These are phyloP conservation scores for Propithecus deckenii DNA, from an alignment of 2,797 vertebrate species.

Conservation along the genomic window DNA sequence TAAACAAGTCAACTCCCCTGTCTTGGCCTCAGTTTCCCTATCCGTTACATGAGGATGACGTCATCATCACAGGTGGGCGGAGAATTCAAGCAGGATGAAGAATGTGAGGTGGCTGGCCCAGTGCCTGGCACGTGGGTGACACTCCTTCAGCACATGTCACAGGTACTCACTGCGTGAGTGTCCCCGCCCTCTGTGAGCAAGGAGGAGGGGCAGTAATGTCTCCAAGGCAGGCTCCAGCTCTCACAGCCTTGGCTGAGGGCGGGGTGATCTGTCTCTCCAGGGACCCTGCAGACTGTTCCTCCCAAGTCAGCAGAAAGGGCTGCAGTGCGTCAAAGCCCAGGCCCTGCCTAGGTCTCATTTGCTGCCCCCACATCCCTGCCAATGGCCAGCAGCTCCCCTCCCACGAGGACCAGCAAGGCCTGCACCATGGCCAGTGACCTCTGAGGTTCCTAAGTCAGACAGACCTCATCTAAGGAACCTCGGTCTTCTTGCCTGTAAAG, in stretches of 20 bases:
- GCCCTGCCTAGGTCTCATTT: neutral
- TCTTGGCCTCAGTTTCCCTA: neutral
- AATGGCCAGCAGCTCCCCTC: neutral
- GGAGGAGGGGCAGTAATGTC: no score
- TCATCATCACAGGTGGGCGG: neutral
- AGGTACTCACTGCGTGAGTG: neutral
- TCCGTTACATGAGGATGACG: neutral
- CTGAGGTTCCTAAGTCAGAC: neutral
- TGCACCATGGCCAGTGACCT: neutral
- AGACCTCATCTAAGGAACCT: neutral
- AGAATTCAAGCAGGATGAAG: neutral
- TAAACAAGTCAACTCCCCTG: neutral
- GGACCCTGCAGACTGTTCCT: neutral
- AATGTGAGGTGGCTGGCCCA: neutral
- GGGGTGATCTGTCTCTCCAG: neutral
- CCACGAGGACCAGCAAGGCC: fast-evolving
- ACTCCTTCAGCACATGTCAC: neutral
- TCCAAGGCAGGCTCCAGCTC: neutral
- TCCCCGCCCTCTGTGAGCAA: neutral
- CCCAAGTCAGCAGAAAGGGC: neutral
- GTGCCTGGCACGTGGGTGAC: neutral
- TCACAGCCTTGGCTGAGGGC: fast-evolving
- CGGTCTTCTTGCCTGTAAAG: neutral
- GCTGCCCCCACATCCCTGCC: neutral
- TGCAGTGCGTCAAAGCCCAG: neutral